phyloP scores from a whole-genome alignment of 2,113 vertebrate species.

The Strigops habroptila region DNA sequence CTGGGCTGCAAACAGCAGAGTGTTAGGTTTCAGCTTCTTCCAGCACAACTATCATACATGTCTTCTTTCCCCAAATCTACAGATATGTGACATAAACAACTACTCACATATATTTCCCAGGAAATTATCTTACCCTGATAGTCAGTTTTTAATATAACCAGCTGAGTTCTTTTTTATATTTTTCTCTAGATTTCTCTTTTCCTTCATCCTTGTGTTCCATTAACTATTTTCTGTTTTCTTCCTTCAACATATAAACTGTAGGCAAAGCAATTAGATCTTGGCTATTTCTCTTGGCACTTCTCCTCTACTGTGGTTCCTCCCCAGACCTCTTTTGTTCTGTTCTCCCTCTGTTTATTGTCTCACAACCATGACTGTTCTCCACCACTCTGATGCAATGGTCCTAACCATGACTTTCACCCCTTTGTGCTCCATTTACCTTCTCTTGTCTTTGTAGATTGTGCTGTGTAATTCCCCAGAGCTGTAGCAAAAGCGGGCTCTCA shows the following conservation, averaged over 20 bases:
- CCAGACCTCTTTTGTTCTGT: background rate
- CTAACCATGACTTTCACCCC: background rate
- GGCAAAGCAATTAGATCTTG: background rate
- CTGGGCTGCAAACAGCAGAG: background rate
- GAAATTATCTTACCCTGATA: background rate
- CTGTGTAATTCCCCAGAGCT: background rate
- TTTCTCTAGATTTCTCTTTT: background rate
- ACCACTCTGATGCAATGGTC: background rate
- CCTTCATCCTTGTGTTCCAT: background rate
- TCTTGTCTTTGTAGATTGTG: background rate
- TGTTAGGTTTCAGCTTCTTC: background rate
- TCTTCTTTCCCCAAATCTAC: fast-evolving
- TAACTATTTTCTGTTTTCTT: background rate
- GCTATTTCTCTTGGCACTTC: background rate
- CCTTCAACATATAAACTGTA: background rate
- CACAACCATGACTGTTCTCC: background rate
- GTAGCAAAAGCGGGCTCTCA: background rate
- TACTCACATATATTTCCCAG: background rate
- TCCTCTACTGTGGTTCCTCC: background rate
- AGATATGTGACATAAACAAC: background rate
- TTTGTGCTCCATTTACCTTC: background rate
- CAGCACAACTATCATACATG: background rate
- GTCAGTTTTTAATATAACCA: background rate
- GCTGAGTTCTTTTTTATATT: background rate
- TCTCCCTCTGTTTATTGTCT: background rate